Conservation (phyloP, 2,797 vertebrate genomes). For the Chaetodon trifasciatus region DNA sequence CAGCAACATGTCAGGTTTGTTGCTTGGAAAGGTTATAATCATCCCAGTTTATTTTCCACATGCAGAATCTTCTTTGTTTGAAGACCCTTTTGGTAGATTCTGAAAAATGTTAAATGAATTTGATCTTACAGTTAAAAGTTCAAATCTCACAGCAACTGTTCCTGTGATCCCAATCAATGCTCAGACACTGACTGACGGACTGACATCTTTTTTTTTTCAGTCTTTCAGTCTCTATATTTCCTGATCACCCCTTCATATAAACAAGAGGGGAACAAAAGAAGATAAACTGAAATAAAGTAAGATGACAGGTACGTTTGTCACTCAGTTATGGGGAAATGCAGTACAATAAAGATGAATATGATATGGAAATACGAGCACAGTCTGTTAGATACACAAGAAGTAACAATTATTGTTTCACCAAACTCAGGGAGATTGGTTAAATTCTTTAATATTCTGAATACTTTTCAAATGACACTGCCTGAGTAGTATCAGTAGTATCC, state of each 20-base stretch:
- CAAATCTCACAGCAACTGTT: too few relatives aligned
- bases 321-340: not conserved
- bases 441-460: too few relatives aligned
- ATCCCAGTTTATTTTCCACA: not conserved
- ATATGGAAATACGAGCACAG: not conserved
- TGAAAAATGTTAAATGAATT: too few relatives aligned
- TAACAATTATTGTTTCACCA: too few relatives aligned
- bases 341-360: not conserved
- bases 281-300: not conserved
- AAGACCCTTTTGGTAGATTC: too few relatives aligned
- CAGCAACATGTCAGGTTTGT: not conserved
- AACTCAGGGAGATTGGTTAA: too few relatives aligned
- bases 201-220: not conserved
- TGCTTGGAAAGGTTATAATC: not conserved
- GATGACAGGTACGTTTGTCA: not conserved
- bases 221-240: not conserved
- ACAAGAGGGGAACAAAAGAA: too few relatives aligned
- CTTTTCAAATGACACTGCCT: too few relatives aligned
- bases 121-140: too few relatives aligned
- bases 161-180: not conserved
- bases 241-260: not conserved
- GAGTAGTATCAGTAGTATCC: too few relatives aligned
- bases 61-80: too few relatives aligned
- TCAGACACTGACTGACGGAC: not conserved
- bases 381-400: not conserved